phyloP scores from a whole-genome alignment of 2,888 invertebrate genomes.

The Ectemnius cavifrons region DNA sequence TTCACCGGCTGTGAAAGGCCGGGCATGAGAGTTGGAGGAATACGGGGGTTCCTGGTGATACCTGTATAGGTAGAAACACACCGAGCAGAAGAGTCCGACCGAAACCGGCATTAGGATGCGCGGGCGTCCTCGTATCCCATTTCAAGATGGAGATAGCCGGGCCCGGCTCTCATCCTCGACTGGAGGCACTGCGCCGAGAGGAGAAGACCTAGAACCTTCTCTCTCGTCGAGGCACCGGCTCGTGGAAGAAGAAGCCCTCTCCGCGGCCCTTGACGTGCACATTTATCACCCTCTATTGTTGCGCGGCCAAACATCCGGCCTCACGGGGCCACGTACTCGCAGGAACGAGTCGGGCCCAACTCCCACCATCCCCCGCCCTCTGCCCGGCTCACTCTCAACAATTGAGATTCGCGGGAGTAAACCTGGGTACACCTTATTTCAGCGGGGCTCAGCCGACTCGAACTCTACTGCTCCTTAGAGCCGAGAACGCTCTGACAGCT shows the following conservation, averaged over 20 bases:
- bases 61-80: slow-evolving; percentile 28
- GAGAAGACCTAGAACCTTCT: slow-evolving; percentile 54
- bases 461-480: slow-evolving; percentile 9
- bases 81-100: slow-evolving; percentile 36
- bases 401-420: slow-evolving; percentile 67
- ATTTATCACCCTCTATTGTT: slow-evolving; percentile 75
- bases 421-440: slow-evolving; percentile 19
- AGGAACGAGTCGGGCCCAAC: slow-evolving; percentile 9
- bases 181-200: slow-evolving; percentile 44
- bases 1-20: neutral
- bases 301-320: slow-evolving; percentile 73
- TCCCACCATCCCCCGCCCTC: slow-evolving; percentile 16
- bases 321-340: slow-evolving; percentile 54
- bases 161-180: slow-evolving; percentile 45
- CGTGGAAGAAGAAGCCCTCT: slow-evolving; percentile 61
- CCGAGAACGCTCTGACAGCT: slow-evolving; percentile 29
- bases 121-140: slow-evolving; percentile 74
- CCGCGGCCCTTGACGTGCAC: slow-evolving; percentile 66
- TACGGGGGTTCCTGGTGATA: slow-evolving; percentile 36
- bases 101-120: slow-evolving; percentile 73
- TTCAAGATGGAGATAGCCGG: slow-evolving; percentile 76
- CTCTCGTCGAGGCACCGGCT: slow-evolving; percentile 48
- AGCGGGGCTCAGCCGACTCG: no score
- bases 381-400: slow-evolving; percentile 31
- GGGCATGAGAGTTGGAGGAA: slow-evolving; percentile 7